Evolutionary conservation across 1,140 invertebrate genomes (phyloP).

Genomic region (Teleopsis dalmanni): DNA sequence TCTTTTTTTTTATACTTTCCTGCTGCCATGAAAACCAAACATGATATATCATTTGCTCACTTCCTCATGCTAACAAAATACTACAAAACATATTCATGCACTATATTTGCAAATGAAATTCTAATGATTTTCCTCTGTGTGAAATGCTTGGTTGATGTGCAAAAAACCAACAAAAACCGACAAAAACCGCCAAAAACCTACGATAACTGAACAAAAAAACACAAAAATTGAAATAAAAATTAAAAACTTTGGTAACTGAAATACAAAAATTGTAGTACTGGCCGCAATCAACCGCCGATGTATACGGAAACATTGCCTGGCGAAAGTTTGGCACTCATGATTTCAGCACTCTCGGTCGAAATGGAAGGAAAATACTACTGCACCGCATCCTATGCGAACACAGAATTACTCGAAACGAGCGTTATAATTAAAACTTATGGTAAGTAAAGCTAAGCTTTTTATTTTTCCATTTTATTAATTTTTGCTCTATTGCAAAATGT

Average conservation of each 20-base stretch:
- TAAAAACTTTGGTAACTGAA: background rate
- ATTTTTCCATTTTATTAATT: background rate
- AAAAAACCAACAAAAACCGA: background rate
- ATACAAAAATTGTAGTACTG: constrained; percentile 19
- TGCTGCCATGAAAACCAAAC: too few species aligned
- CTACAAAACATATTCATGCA: too few species aligned
- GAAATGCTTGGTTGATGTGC: too few species aligned
- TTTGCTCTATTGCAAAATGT: background rate
- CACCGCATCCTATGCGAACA: constrained; percentile 65
- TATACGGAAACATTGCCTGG: constrained; percentile 57
- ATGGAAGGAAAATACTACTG: constrained; percentile 80
- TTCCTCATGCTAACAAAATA: too few species aligned
- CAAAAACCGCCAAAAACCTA: background rate
- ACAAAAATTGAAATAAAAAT: background rate
- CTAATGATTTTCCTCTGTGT: too few species aligned
- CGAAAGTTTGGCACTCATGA: constrained; percentile 62
- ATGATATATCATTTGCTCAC: too few species aligned
- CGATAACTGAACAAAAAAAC: too few species aligned
- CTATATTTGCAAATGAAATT: too few species aligned
- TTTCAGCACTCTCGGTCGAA: constrained; percentile 62
- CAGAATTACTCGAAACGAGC: constrained; percentile 53
- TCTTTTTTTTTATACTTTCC: too few species aligned
- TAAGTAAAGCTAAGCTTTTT: constrained; percentile 44
- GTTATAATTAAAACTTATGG: constrained; percentile 68
- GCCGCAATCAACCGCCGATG: constrained; percentile 50